These are phyloP conservation scores for Neodiprion fabricii DNA, from an alignment of 1,140 invertebrate species.

Conservation along the genomic window DNA sequence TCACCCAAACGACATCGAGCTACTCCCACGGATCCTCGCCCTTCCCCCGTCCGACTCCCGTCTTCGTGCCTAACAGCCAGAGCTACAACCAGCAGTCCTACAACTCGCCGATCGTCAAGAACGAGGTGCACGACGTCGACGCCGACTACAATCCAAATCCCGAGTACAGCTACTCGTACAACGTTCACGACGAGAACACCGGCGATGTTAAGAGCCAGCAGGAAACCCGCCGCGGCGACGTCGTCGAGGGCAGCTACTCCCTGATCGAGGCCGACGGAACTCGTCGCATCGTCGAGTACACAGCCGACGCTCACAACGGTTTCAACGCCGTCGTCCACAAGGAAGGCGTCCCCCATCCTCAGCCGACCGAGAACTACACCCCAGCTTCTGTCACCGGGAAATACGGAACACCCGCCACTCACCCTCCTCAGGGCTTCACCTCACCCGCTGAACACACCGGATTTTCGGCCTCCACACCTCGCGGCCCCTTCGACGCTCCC, in stretches of 20 bases:
- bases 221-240: conserved; percentile 64
- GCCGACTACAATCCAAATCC: conserved; percentile 66
- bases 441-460: neutral
- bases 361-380: neutral
- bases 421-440: neutral
- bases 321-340: conserved; percentile 58
- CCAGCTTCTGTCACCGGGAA: neutral
- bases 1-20: neutral
- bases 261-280: conserved; percentile 42
- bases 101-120: conserved; percentile 36
- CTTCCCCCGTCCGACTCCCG: conserved; percentile 25
- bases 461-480: neutral
- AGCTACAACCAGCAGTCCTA: conserved; percentile 40
- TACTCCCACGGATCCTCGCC: neutral
- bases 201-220: conserved; percentile 72
- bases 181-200: conserved; percentile 69
- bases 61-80: conserved; percentile 37
- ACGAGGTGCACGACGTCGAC: conserved; percentile 36
- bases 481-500: neutral
- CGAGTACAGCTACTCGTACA: conserved; percentile 71
- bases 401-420: neutral
- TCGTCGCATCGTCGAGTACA: conserved; percentile 49
- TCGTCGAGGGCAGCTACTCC: conserved; percentile 37
- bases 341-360: conserved; percentile 38
- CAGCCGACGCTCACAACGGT: conserved; percentile 49